A percentile compares a stretch with the other conserved stretches of the same genome.
These are phyloP conservation scores for Hephaestus fuliginosus DNA, from an alignment of 2,797 vertebrate species.

Conservation along the genomic window DNA sequence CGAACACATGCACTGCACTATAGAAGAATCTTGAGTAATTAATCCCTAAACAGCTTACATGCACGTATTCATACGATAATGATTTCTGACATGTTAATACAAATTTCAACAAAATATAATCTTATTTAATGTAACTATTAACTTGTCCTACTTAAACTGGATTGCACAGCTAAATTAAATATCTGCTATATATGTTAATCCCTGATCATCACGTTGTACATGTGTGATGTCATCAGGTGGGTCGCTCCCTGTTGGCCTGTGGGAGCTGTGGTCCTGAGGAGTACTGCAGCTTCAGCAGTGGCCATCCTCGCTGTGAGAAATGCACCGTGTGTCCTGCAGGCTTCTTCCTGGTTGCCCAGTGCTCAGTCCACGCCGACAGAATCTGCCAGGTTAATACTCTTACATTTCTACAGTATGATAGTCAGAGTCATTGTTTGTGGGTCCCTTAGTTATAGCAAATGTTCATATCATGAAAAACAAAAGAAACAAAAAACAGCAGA, in stretches of 20 bases:
- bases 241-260: constrained; percentile 82
- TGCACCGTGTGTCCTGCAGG: constrained; percentile 91
- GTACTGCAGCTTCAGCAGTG: constrained; percentile 79
- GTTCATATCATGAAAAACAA: background rate
- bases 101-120: background rate
- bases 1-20: background rate
- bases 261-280: constrained; percentile 87
- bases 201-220: background rate
- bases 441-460: constrained; percentile 3
- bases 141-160: background rate
- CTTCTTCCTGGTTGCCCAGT: constrained; percentile 91
- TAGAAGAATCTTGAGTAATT: background rate
- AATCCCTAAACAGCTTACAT: background rate
- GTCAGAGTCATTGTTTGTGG: background rate
- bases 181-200: background rate
- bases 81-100: background rate
- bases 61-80: background rate
- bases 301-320: constrained; percentile 87
- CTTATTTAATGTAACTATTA: background rate
- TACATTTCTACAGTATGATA: background rate
- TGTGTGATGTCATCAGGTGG: constrained; percentile 62
- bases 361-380: constrained; percentile 89
- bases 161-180: background rate
- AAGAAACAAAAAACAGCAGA: background rate
- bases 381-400: constrained; percentile 89